Evolutionary conservation across 2,797 vertebrate genomes (phyloP), one percentile per base, ranked within the genome.

Genomic region (Poeciliopsis presidionis): DNA sequence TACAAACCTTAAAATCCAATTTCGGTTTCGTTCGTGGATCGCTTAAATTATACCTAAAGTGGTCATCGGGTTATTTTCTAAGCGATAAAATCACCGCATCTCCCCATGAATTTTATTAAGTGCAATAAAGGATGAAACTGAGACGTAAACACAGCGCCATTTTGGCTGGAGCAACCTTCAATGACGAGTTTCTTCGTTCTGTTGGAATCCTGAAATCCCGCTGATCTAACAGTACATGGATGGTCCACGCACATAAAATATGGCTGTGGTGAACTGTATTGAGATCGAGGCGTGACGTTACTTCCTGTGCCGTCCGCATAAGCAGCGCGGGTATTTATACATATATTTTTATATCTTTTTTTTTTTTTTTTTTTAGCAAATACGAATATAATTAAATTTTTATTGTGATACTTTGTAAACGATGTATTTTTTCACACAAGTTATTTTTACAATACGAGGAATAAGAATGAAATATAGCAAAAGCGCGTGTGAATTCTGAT

Each of bases 111-210:
- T 76, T 79, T 81, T 41, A 74, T 79, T 87, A 87, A 18, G 51
- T 81, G 85, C 86, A 82, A 89, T 77, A 81, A 78, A 76, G 80
- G 79, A 73, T 80, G 75, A 76, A 43, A 73, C 36, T 77, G 59
- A 80, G 80, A 94, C 82, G 87, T 94, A 95, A 95, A 95, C 94
- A 95, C 84, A 90, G 91, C 91, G 94, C 95, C 95, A 95, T 95
- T 94, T 95, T 94, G 93, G 83, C 28, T 20, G 33, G 9, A 81
- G 55, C 46, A 45, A 43, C 57, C 2, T 76, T 83, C 57, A 4
- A 74, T 83, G 90, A 90, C 84, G 80, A 45, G 20, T 20, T 22
- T 41, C 46, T 41, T 0, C 22, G 20, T 14, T 53, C 36, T 18
- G 47, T 16, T 1, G 5, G 0, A 22, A 4, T 69, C 61, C 49